A percentile compares a stretch with the other conserved stretches of the same genome.
These are phyloP conservation scores for Celastrina argiolus DNA, from an alignment of 2,888 invertebrate genomes.

Conservation along the genomic window DNA sequence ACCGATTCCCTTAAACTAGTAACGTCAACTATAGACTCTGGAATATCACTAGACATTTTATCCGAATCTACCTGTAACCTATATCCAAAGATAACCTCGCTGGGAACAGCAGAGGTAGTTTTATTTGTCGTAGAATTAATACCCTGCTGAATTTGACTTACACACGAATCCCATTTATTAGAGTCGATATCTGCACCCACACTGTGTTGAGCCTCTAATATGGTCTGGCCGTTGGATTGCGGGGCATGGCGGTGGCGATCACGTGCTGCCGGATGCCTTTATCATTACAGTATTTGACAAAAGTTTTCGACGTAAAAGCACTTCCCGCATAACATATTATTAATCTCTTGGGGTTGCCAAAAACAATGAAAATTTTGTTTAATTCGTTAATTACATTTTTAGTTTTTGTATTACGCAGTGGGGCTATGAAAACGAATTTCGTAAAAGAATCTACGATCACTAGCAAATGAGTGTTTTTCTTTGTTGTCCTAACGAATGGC, in stretches of 20 bases:
- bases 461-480: constrained; percentile 17
- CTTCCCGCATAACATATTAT: constrained; percentile 31
- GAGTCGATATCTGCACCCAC: constrained; percentile 25
- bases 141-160: constrained; percentile 31
- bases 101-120: constrained; percentile 32
- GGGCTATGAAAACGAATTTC: constrained; percentile 21
- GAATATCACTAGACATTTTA: constrained; percentile 4
- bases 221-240: constrained; percentile 35
- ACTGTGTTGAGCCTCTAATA: constrained; percentile 32
- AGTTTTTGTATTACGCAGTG: constrained; percentile 8
- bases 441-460: constrained; percentile 22
- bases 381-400: constrained; percentile 14
- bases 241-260: constrained; percentile 31
- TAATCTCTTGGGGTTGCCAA: constrained; percentile 22
- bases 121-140: constrained; percentile 33
- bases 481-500: constrained; percentile 18
- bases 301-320: constrained; percentile 35
- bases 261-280: constrained; percentile 30
- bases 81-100: constrained; percentile 33
- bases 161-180: constrained; percentile 32
- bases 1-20: constrained; percentile 24
- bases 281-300: constrained; percentile 30
- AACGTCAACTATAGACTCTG: constrained; percentile 23
- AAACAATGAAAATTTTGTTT: constrained; percentile 22
- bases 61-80: constrained; percentile 27